phyloP scores from a whole-genome alignment of 2,888 invertebrate genomes.

The Parapristionchus giblindavisi region DNA sequence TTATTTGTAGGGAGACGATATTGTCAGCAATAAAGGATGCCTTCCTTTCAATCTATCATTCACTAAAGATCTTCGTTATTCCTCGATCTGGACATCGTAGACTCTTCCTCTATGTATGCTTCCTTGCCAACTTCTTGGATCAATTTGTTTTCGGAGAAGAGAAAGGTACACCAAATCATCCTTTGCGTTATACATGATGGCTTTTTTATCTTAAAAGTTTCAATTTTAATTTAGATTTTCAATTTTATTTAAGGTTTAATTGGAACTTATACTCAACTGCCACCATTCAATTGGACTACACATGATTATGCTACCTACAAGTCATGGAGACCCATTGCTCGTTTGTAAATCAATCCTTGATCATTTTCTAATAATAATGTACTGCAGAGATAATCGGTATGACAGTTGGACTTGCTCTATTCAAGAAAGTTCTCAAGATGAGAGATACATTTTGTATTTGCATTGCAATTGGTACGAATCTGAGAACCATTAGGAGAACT shows the following conservation, averaged over 20 bases:
- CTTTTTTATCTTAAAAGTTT: neutral
- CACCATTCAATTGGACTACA: constrained; percentile 64
- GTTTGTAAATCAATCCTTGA: constrained; percentile 40
- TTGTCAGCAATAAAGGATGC: constrained; percentile 46
- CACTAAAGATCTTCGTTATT: constrained; percentile 41
- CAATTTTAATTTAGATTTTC: neutral
- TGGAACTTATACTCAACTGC: constrained; percentile 62
- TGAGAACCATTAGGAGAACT: too few species aligned
- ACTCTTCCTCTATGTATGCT: constrained; percentile 58
- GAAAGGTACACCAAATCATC: constrained; percentile 48
- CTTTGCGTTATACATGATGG: neutral
- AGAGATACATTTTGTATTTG: constrained; percentile 60
- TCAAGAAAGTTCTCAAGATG: constrained; percentile 57
- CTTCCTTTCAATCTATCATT: constrained; percentile 52
- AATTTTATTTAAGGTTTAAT: constrained; percentile 45
- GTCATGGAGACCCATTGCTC: constrained; percentile 59
- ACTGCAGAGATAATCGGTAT: constrained; percentile 63
- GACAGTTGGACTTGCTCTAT: constrained; percentile 58
- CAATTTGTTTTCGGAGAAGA: constrained; percentile 66
- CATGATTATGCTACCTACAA: constrained; percentile 60
- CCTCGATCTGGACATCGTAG: constrained; percentile 52
- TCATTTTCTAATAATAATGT: neutral
- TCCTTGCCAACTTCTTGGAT: constrained; percentile 62
- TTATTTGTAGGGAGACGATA: constrained; percentile 11
- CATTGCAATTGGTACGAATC: constrained; percentile 52